Percentiles rank a stretch among this genome's conserved stretches.
Evolutionary conservation across 2,888 invertebrate genomes (phyloP).

Genomic region (Trimorus sp.): DNA sequence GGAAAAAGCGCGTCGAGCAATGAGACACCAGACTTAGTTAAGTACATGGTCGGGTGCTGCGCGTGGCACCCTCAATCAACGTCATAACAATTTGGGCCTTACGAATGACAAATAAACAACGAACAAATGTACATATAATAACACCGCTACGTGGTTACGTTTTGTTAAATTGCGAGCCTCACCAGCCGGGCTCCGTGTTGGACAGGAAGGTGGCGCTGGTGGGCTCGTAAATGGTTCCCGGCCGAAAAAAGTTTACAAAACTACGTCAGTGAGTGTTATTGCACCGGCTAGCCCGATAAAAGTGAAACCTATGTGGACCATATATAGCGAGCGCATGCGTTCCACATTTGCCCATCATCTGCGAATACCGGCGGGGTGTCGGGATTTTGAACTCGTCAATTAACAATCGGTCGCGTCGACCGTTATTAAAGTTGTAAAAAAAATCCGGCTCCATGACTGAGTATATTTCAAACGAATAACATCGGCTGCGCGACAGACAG

Average conservation of each 20-base stretch:
- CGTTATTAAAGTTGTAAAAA: neutral
- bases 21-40: slow-evolving; percentile 63
- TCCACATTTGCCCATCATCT: neutral
- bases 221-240: slow-evolving; percentile 33
- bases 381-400: no score
- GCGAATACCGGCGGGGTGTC: no score
- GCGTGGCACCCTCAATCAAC: slow-evolving; percentile 28
- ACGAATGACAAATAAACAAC: slow-evolving; percentile 25
- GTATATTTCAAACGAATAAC: no score
- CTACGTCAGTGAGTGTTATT: slow-evolving; percentile 49
- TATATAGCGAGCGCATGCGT: neutral
- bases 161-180: slow-evolving; percentile 35
- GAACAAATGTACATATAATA: slow-evolving; percentile 26
- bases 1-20: slow-evolving; percentile 66
- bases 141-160: slow-evolving; percentile 20
- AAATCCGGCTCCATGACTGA: no score
- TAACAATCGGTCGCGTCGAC: no score
- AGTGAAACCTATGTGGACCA: slow-evolving; percentile 10
- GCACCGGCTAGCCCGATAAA: slow-evolving; percentile 28
- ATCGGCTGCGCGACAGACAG: no score
- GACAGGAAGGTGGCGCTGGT: slow-evolving; percentile 5
- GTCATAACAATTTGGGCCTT: slow-evolving; percentile 38
- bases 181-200: slow-evolving; percentile 10
- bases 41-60: slow-evolving; percentile 54
- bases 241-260: slow-evolving; percentile 42